These are phyloP conservation scores for Ia io DNA, from an alignment of 2,113 vertebrate species.

Conservation along the genomic window DNA sequence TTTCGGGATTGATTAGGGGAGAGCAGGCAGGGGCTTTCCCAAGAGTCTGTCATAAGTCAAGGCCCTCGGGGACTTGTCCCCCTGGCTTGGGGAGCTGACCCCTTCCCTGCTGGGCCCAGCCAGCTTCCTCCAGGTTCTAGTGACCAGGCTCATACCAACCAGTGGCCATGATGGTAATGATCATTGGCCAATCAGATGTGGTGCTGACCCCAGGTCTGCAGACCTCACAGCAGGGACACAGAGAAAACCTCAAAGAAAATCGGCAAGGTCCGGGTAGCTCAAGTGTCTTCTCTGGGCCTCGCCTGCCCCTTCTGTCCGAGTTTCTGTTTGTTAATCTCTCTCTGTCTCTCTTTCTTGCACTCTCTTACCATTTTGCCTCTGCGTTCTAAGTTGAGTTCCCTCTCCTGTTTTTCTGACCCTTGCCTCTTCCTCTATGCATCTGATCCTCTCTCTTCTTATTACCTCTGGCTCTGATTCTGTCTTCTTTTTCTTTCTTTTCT, in stretches of 20 bases:
- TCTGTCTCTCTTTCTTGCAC: background rate
- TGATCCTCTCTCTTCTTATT: background rate
- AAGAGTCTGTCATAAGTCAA: background rate
- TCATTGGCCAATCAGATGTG: accelerated
- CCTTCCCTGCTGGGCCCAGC: background rate
- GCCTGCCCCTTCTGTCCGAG: background rate
- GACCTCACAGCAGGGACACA: background rate
- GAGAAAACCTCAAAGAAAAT: background rate
- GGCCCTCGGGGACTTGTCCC: too few relatives aligned
- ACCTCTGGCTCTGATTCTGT: background rate
- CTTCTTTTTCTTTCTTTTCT: background rate
- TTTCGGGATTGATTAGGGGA: background rate
- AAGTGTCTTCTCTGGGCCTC: background rate
- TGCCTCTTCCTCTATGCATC: background rate
- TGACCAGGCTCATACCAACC: background rate
- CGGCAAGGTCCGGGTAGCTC: background rate
- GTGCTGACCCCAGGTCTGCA: background rate
- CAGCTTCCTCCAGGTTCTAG: background rate
- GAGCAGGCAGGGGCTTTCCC: background rate
- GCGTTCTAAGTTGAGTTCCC: background rate
- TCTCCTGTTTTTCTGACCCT: background rate
- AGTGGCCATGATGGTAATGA: background rate
- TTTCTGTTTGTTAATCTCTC: background rate
- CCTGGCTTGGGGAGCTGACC: background rate
- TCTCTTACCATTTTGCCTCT: background rate